phyloP scores from a whole-genome alignment of 2,888 invertebrate species.

The Cheilosia soror region DNA sequence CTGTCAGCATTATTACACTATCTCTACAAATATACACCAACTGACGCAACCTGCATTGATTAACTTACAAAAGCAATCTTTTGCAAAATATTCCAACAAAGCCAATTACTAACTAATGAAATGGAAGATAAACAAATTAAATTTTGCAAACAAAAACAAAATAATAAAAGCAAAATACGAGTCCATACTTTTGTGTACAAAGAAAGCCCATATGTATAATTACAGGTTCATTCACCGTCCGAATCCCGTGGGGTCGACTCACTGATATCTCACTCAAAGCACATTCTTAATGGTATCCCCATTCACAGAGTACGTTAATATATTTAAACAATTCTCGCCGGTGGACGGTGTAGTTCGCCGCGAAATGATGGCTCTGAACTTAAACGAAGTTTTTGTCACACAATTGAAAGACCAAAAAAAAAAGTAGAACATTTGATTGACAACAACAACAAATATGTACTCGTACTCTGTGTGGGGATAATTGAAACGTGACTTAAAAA shows the following conservation, averaged over 20 bases:
- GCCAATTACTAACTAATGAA: too few relatives aligned
- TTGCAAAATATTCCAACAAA: too few relatives aligned
- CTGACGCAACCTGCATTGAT: too few relatives aligned
- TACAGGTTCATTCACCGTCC: conserved; percentile 38
- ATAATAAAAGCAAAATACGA: background rate
- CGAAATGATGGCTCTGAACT: conserved; percentile 7
- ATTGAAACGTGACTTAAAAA: background rate
- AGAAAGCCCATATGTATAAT: conserved; percentile 3
- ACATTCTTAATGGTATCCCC: background rate
- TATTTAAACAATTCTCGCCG: conserved; percentile 2
- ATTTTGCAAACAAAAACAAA: too few relatives aligned
- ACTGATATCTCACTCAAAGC: background rate
- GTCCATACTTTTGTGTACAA: background rate
- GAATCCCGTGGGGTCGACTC: conserved; percentile 1
- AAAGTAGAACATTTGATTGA: background rate
- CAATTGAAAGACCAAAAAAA: background rate
- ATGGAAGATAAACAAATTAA: too few relatives aligned
- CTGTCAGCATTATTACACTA: too few relatives aligned
- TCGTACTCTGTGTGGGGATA: background rate
- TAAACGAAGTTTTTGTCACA: background rate
- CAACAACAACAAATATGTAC: background rate
- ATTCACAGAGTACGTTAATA: background rate
- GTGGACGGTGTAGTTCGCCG: background rate
- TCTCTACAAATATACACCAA: too few relatives aligned
- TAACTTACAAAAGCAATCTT: too few relatives aligned